These are phyloP conservation scores for Cirrhinus molitorella DNA, from an alignment of 2,797 vertebrate genomes.

Conservation along the genomic window DNA sequence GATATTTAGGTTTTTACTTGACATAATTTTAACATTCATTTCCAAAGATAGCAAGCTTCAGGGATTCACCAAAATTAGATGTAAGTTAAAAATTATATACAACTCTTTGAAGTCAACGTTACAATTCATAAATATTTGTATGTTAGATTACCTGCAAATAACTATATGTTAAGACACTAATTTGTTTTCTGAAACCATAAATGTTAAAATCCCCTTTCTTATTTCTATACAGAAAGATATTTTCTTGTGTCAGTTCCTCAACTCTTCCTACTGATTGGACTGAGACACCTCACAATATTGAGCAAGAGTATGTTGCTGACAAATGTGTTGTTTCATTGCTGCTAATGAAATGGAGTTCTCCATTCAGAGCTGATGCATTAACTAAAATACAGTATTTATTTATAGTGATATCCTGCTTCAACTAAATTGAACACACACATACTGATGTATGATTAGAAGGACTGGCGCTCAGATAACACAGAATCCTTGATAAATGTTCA, in stretches of 20 bases:
- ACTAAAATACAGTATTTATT: background rate
- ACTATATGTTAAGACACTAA: background rate
- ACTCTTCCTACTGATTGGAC: background rate
- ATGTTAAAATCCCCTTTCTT: background rate
- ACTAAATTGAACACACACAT: background rate
- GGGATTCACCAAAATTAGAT: background rate
- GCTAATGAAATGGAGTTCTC: background rate
- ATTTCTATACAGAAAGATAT: background rate
- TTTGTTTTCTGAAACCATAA: background rate
- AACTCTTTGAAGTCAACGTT: background rate
- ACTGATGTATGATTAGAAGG: conserved; percentile 4
- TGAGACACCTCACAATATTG: background rate
- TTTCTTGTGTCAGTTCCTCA: background rate
- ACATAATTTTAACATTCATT: background rate
- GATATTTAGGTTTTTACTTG: background rate
- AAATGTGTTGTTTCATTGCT: background rate
- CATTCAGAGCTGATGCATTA: background rate
- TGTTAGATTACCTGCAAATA: background rate
- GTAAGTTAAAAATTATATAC: background rate
- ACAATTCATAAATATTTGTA: background rate
- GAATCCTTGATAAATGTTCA: conserved; percentile 32
- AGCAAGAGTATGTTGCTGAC: background rate
- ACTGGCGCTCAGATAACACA: conserved; percentile 40
- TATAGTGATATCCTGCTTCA: background rate
- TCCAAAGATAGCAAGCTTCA: background rate